Conservation (phyloP, 2,113 vertebrate genomes). For the Ranitomeya imitator region DNA sequence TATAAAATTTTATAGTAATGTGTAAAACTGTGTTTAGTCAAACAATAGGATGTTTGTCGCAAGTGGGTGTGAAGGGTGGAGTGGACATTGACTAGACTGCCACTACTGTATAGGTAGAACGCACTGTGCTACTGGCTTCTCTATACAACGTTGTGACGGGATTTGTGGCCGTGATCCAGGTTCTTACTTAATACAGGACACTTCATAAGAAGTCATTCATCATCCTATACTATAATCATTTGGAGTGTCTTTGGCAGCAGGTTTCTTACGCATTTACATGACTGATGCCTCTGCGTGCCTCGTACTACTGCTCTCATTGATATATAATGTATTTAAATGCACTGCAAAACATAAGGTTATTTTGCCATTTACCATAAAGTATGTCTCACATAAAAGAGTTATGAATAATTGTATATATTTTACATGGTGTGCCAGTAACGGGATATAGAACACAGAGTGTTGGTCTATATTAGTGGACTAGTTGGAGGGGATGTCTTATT, state of each 20-base stretch:
- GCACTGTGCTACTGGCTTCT: not conserved
- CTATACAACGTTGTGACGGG: not conserved
- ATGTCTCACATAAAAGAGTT: constrained; percentile 6
- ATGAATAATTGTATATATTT: not conserved
- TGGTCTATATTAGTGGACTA: not conserved
- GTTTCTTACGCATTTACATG: constrained; percentile 23
- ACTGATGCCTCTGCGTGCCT: constrained; percentile 5
- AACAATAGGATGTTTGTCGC: not conserved
- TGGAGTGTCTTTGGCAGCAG: constrained; percentile 55
- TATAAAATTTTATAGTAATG: constrained; percentile 72
- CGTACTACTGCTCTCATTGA: constrained; percentile 12
- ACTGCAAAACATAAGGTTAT: constrained; percentile 43
- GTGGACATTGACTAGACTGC: constrained; percentile 7
- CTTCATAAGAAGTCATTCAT: constrained; percentile 65
- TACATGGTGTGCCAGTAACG: not conserved
- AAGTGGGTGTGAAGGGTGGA: not conserved
- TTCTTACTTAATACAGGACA: constrained; percentile 58
- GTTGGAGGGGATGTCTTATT: not conserved
- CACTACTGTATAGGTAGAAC: not conserved
- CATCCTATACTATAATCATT: constrained; percentile 64
- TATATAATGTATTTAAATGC: constrained; percentile 47
- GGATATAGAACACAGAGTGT: not conserved
- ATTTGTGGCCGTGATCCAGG: constrained; percentile 21
- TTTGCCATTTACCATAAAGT: constrained; percentile 36
- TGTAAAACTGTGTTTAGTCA: constrained; percentile 58